Conservation (phyloP, 2,888 invertebrate genomes). For the Mylabris sibirica region DNA sequence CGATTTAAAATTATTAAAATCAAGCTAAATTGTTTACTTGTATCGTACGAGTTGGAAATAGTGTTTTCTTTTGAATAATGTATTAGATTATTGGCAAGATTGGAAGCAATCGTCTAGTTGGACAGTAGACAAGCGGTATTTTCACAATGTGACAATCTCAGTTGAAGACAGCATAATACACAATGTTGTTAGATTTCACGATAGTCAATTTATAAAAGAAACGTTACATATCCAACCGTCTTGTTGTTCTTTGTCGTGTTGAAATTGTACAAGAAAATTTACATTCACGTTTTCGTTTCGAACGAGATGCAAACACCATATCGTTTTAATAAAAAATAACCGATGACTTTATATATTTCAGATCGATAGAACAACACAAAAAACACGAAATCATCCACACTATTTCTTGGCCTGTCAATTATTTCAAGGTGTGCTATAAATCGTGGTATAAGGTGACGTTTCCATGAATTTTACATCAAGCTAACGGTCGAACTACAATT, state of each 20-base stretch:
- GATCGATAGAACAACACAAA: constrained; percentile 42
- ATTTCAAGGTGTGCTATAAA: constrained; percentile 56
- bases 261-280: neutral
- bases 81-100: constrained; percentile 1
- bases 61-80: neutral
- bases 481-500: constrained; percentile 53
- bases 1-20: constrained; percentile 2
- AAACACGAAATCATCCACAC: constrained; percentile 38
- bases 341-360: constrained; percentile 8
- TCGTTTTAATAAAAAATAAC: neutral
- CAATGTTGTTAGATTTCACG: constrained; percentile 1
- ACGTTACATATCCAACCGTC: neutral
- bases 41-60: neutral
- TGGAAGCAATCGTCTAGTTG: neutral
- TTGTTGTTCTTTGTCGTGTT: neutral
- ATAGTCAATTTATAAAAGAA: neutral
- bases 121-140: neutral
- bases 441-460: constrained; percentile 54
- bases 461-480: constrained; percentile 58
- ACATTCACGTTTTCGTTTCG: neutral
- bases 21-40: neutral
- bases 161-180: neutral
- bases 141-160: constrained; percentile 3
- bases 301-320: neutral
- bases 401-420: constrained; percentile 54